phyloP scores from a whole-genome alignment of 1,140 invertebrate genomes.

The Platorchestia sp. region DNA sequence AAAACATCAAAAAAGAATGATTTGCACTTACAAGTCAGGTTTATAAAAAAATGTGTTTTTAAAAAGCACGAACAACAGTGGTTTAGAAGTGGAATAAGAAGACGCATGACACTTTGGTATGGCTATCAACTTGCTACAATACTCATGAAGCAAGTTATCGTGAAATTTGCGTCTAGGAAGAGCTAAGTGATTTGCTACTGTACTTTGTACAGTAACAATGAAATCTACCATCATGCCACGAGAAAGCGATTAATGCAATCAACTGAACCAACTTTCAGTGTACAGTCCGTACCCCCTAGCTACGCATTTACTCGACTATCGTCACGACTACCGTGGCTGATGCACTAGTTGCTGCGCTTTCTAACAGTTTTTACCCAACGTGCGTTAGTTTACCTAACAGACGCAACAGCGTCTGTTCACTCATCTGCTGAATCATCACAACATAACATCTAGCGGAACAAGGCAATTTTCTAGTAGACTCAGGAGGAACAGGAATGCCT shows the following conservation, averaged over 20 bases:
- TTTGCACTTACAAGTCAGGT: background rate
- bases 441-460: background rate
- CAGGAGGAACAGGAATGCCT: background rate
- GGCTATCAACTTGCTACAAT: background rate
- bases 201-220: background rate
- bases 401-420: background rate
- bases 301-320: background rate
- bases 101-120: background rate
- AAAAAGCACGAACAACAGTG: background rate
- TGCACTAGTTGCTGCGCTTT: background rate
- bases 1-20: background rate
- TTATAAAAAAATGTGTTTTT: background rate
- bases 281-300: constrained; percentile 3
- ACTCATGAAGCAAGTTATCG: background rate
- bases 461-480: background rate
- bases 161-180: background rate
- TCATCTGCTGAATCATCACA: background rate
- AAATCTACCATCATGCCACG: background rate
- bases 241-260: constrained; percentile 7
- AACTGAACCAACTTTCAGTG: background rate
- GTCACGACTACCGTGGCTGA: background rate
- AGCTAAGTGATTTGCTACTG: background rate
- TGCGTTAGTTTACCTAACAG: background rate
- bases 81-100: background rate
- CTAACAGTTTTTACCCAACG: background rate